These are phyloP conservation scores for Zoanthus sansibaricus DNA, from an alignment of 92 coral and sea anemone species.

Conservation along the genomic window DNA sequence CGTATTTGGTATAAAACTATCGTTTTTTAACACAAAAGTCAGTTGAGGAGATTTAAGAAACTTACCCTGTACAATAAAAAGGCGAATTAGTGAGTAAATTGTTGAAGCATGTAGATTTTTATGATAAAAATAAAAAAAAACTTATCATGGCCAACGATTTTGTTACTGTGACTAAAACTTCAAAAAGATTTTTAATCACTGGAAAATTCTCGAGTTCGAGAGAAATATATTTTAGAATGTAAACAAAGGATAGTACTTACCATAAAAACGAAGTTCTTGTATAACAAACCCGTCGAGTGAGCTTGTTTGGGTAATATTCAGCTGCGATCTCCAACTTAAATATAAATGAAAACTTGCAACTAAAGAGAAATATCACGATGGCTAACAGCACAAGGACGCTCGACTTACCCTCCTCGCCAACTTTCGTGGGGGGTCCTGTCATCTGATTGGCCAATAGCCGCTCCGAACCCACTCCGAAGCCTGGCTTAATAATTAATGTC, in stretches of 20 bases:
- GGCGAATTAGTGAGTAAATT: conserved; percentile 25
- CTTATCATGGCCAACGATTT: background rate
- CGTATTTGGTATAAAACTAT: background rate
- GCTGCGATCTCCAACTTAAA: conserved; percentile 68
- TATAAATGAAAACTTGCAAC: conserved; percentile 83
- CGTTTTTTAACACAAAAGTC: background rate
- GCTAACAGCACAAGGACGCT: conserved; percentile 99
- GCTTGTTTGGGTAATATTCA: conserved; percentile 63
- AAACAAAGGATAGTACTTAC: conserved; percentile 65
- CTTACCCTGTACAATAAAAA: background rate
- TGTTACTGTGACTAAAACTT: conserved; percentile 44
- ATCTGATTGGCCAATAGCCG: conserved; percentile 83
- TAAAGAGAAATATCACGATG: conserved; percentile 77
- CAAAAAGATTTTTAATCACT: conserved; percentile 53
- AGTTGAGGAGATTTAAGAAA: background rate
- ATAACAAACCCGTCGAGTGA: conserved; percentile 34
- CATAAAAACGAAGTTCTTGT: conserved; percentile 60
- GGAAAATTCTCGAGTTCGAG: conserved; percentile 26
- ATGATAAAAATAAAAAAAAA: conserved; percentile 40
- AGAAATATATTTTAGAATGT: conserved; percentile 61
- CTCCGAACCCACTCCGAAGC: conserved; percentile 66
- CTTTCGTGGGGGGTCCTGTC: conserved; percentile 94
- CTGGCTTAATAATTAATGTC: conserved; percentile 69
- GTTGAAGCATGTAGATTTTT: conserved; percentile 27
- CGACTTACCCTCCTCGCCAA: conserved; percentile 99